Percentiles rank a stretch among this genome's conserved stretches.
phyloP scores from a whole-genome alignment of 2,113 vertebrate genomes.

The Carassius carassius region DNA sequence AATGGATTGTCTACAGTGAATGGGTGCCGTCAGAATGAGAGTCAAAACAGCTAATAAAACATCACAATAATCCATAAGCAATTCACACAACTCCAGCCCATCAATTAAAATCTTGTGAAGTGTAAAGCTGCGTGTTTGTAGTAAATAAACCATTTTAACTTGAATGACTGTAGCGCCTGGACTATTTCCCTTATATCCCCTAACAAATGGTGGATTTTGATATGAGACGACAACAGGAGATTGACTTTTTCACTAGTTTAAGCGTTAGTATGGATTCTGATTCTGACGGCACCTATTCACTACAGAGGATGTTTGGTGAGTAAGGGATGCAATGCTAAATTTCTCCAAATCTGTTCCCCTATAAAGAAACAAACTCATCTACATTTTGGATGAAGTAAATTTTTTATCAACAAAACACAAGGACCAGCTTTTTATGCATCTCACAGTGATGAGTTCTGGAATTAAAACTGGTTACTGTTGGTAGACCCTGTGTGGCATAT shows the following conservation, averaged over 20 bases:
- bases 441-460: not conserved
- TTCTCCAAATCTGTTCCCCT: too few relatives aligned
- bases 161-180: too few relatives aligned
- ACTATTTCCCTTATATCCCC: too few relatives aligned
- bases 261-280: not conserved
- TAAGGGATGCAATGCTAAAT: not conserved
- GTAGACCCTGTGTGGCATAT: not conserved
- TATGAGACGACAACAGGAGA: not conserved
- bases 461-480: not conserved
- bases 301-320: not conserved
- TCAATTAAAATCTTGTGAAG: not conserved
- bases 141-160: not conserved
- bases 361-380: too few relatives aligned
- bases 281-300: not conserved
- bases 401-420: too few relatives aligned
- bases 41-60: not conserved
- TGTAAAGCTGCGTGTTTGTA: not conserved
- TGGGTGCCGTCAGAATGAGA: not conserved
- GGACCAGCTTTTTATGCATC: not conserved
- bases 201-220: not conserved
- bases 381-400: too few relatives aligned
- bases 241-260: not conserved
- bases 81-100: not conserved
- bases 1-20: not conserved
- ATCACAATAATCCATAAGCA: not conserved